Evolutionary conservation across 2,113 vertebrate species (phyloP).

Genomic region (Campylomormyrus numenius): DNA sequence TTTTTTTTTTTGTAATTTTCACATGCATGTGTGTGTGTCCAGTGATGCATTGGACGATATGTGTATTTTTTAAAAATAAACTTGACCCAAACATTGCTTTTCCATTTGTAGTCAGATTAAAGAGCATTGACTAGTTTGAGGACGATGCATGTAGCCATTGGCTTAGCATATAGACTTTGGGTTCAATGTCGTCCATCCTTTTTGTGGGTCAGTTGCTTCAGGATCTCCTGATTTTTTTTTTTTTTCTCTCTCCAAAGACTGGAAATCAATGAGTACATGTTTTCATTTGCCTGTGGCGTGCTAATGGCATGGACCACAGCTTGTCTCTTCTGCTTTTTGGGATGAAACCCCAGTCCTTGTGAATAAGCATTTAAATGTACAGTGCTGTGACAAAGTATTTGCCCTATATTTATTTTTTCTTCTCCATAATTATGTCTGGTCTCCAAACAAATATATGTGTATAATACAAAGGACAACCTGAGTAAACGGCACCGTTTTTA

Average conservation of each 20-base stretch:
- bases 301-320: not conserved
- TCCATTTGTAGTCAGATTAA: not conserved
- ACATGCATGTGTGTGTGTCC: not conserved
- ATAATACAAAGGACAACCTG: too few species aligned
- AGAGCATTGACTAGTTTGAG: not conserved
- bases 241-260: not conserved
- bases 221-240: not conserved
- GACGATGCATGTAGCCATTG: not conserved
- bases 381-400: not conserved
- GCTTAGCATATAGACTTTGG: not conserved
- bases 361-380: not conserved
- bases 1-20: not conserved
- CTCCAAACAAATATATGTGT: not conserved
- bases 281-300: not conserved
- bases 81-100: not conserved
- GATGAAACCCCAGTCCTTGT: not conserved
- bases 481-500: too few species aligned
- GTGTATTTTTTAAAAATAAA: not conserved
- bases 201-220: not conserved
- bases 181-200: not conserved
- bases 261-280: not conserved
- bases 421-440: not conserved
- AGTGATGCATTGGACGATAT: not conserved
- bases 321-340: not conserved
- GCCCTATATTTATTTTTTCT: not conserved